Evolutionary conservation across 92 coral and sea anemone genomes (phyloP).

Genomic region (Phenganax marumi): DNA sequence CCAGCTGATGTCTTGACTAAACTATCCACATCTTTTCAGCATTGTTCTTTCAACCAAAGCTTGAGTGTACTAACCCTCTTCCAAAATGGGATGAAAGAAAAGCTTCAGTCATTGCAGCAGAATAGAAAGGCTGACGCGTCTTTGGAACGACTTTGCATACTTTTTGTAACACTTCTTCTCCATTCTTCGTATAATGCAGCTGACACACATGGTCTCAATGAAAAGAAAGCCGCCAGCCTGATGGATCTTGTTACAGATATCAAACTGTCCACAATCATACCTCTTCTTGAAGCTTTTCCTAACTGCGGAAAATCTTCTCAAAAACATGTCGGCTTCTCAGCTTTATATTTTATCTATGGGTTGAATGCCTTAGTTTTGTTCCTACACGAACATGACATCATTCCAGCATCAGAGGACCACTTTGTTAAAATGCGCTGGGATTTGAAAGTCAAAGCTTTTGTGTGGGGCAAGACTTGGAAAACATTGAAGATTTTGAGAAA

Average conservation of each 20-base stretch:
- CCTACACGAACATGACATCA: constrained; percentile 11
- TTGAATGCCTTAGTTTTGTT: constrained; percentile 3
- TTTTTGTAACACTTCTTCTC: constrained; percentile 20
- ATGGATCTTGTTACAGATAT: not conserved
- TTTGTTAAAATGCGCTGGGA: constrained; percentile 17
- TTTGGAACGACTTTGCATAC: constrained; percentile 11
- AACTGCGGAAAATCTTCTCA: not conserved
- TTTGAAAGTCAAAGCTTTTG: constrained; percentile 1
- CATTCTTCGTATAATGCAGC: constrained; percentile 35
- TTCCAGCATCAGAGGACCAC: not conserved
- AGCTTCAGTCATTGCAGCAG: constrained; percentile 5
- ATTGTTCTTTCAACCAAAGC: constrained; percentile 21
- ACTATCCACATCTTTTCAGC: constrained; percentile 24
- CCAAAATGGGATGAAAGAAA: constrained; percentile 4
- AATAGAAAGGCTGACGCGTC: not conserved
- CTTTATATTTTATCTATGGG: constrained; percentile 19
- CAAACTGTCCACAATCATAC: constrained; percentile 5
- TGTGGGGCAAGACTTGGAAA: constrained; percentile 2
- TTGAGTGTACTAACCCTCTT: not conserved
- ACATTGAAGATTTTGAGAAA: not conserved
- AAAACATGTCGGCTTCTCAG: constrained; percentile 27
- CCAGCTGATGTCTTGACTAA: constrained; percentile 15
- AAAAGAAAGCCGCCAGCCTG: constrained; percentile 26
- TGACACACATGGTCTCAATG: constrained; percentile 28
- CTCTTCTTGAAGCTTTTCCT: constrained; percentile 31